Percentiles rank a stretch among this genome's conserved stretches.
Evolutionary conservation across 2,113 vertebrate genomes (phyloP).

Genomic region (Tyto alba): DNA sequence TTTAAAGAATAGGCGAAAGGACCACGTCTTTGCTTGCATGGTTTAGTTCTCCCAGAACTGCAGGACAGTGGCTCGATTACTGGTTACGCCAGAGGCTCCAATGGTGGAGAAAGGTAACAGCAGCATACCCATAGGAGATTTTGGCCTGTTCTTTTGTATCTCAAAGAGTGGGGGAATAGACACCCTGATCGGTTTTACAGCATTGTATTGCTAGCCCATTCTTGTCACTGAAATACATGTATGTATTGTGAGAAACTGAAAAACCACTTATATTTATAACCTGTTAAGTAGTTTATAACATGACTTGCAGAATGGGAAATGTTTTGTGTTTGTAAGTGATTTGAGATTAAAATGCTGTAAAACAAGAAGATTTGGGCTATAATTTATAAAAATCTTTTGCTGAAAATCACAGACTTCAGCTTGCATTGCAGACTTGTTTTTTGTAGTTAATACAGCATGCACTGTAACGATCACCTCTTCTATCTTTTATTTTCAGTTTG

Average conservation of each 20-base stretch:
- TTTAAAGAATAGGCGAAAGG: constrained; percentile 80
- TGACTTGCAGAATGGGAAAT: neutral
- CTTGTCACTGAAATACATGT: neutral
- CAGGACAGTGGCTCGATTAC: constrained; percentile 94
- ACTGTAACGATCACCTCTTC: neutral
- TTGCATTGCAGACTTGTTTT: neutral
- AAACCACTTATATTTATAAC: neutral
- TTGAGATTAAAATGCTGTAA: neutral
- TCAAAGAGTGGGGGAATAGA: neutral
- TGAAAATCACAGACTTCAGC: neutral
- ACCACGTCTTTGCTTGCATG: constrained; percentile 85
- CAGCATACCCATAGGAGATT: neutral
- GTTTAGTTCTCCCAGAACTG: constrained; percentile 90
- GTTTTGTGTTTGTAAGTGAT: neutral
- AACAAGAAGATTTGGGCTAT: neutral
- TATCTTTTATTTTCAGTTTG: constrained; percentile 78
- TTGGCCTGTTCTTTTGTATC: neutral
- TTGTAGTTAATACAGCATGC: neutral
- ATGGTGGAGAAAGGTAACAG: constrained; percentile 94
- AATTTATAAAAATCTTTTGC: neutral
- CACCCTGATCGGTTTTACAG: neutral
- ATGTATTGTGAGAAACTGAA: neutral
- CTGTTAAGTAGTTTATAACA: accelerated
- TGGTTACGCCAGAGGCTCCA: constrained; percentile 89
- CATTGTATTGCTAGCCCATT: accelerated